Percentiles rank a stretch among this genome's conserved stretches.
These are phyloP conservation scores for Bombus polaris DNA, from an alignment of 1,140 invertebrate genomes.

Conservation along the genomic window DNA sequence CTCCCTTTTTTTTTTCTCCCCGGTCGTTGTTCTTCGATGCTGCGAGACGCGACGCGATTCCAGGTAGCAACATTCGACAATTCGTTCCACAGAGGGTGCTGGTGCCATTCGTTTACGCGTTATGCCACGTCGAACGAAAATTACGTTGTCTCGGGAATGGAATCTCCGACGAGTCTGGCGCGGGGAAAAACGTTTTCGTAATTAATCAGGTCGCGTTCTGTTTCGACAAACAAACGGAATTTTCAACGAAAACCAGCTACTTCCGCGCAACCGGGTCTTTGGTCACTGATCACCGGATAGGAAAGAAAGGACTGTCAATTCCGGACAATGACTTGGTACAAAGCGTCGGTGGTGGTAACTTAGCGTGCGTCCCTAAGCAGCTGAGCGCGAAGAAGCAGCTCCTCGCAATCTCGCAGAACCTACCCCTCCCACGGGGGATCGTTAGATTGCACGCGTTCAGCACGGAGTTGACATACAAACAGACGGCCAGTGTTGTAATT, in stretches of 20 bases:
- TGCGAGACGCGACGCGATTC: not conserved
- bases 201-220: too few relatives aligned
- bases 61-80: not conserved
- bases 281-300: too few relatives aligned
- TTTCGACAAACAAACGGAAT: too few relatives aligned
- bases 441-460: constrained; percentile 57
- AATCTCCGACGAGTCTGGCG: not conserved
- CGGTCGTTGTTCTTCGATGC: not conserved
- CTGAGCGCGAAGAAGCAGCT: constrained; percentile 38
- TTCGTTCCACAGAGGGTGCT: not conserved
- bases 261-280: too few relatives aligned
- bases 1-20: not conserved
- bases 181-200: too few relatives aligned
- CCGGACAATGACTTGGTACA: not conserved
- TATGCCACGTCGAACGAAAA: not conserved
- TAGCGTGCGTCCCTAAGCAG: not conserved
- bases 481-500: constrained; percentile 70
- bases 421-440: constrained; percentile 63
- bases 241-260: too few relatives aligned
- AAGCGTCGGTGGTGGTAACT: not conserved
- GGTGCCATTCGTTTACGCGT: not conserved
- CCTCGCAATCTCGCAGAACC: constrained; percentile 33
- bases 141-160: not conserved
- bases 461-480: constrained; percentile 69
- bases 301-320: not conserved